Base-by-base conservation (phyloP, 2,113 vertebrate species). In the Vulpes vulpes region DNA sequence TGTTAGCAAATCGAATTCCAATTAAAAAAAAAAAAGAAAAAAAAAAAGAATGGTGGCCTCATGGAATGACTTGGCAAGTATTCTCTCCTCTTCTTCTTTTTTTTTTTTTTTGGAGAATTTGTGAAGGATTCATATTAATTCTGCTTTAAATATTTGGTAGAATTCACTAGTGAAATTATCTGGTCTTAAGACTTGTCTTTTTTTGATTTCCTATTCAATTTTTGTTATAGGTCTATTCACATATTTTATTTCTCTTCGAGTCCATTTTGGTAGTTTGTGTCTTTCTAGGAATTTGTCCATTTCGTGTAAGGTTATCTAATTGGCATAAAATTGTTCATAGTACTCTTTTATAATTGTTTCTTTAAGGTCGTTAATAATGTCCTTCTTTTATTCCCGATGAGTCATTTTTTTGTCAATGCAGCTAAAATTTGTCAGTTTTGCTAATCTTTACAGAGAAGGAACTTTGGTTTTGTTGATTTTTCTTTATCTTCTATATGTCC, bases 381-480 rank as follows among this genome's bases (percentile, higher is more conserved):
- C 17, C 23, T 11, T 69, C 69, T 71, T 69, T 84, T 85, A 73
- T 55, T 96, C n/a, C 38, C 85, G 23, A 64, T 94, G 78, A 93
- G 51, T 85, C 43, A 43, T 64, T 25, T 81, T 82, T 88, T 94
- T 16, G 27, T 23, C 32, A 64, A 16, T 14, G 11, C 83, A 78
- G 35, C 51, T 25, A 73, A 84, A 88, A 60, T 94, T 80, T 57
- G 25, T 89, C 19, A 84, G 5, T 78, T 89, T 71, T 79, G 30
- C n/a, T 79, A 15, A 78, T 85, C 65, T 96, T 93, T 69, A 85
- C 79, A 94, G 79, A 85, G 32, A 79, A 74, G n/a, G 20, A 79
- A 38, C 25, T 83, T 78, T 79, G 49, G 49, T 84, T 92, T 84
- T 64, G 53, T 84, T 93, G 59, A 62, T 89, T 90, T 88, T 60